Evolutionary conservation across 1,140 invertebrate genomes (phyloP).

Genomic region (Hormaphis cornu): DNA sequence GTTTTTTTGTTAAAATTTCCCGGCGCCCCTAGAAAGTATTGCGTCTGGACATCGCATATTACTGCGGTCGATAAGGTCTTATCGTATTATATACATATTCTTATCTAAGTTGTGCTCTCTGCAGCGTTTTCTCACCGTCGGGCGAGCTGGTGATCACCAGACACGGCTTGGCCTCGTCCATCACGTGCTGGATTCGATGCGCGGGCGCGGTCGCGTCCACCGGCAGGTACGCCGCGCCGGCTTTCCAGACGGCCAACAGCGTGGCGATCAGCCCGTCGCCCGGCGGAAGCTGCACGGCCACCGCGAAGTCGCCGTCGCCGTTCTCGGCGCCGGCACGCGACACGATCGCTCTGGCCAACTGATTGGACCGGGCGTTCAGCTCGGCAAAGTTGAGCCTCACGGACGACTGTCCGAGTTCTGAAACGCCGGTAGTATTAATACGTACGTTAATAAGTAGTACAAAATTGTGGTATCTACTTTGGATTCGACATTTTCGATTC

Average conservation of each 20-base stretch:
- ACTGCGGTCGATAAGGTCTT: too few species aligned
- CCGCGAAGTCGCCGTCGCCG: slow-evolving; percentile 54
- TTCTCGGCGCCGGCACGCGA: slow-evolving; percentile 45
- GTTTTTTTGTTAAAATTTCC: too few species aligned
- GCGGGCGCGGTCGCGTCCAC: slow-evolving; percentile 66
- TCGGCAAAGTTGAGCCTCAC: slow-evolving; percentile 49
- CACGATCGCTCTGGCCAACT: slow-evolving; percentile 48
- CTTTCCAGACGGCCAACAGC: slow-evolving; percentile 67
- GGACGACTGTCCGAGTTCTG: slow-evolving; percentile 19
- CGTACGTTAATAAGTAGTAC: neutral
- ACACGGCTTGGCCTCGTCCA: slow-evolving; percentile 61
- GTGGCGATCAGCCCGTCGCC: slow-evolving; percentile 58
- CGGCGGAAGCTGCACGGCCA: slow-evolving; percentile 67
- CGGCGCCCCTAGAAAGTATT: too few species aligned
- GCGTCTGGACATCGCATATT: too few species aligned
- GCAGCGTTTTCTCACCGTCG: neutral
- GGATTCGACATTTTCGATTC: too few species aligned
- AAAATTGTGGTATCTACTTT: too few species aligned
- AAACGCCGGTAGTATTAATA: neutral
- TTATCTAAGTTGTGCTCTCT: too few species aligned
- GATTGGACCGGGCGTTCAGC: slow-evolving; percentile 51
- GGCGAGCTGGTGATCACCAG: slow-evolving; percentile 55
- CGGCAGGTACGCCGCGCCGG: slow-evolving; percentile 71
- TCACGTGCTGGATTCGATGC: slow-evolving; percentile 62
- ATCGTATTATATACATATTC: too few species aligned